A percentile compares a stretch with the other conserved stretches of the same genome.
Evolutionary conservation across 2,888 invertebrate genomes (phyloP).

Genomic region (Galeruca laticollis): DNA sequence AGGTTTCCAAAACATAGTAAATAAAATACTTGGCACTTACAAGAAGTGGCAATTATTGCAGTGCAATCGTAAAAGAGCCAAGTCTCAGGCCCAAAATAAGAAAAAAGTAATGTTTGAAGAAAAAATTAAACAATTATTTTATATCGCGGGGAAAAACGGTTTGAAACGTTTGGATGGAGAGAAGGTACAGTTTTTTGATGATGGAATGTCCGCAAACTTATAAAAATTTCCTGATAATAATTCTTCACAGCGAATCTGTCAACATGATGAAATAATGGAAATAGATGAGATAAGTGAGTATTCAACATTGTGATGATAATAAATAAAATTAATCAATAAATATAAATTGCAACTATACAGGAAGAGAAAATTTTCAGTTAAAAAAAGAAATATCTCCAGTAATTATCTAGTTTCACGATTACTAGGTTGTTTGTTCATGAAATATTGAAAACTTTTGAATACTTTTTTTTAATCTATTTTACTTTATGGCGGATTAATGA

Average conservation of each 20-base stretch:
- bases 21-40: conserved; percentile 13
- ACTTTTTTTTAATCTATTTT: too few species aligned
- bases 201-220: not conserved
- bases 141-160: conserved; percentile 9
- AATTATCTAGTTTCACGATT: too few species aligned
- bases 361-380: too few species aligned
- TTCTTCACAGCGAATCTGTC: not conserved
- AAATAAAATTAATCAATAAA: conserved; percentile 5
- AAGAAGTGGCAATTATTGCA: conserved; percentile 14
- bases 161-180: conserved; percentile 16
- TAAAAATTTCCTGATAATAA: conserved; percentile 16
- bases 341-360: not conserved
- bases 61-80: conserved; percentile 16
- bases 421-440: too few species aligned
- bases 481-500: too few species aligned
- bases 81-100: conserved; percentile 12
- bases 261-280: conserved; percentile 15
- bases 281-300: conserved; percentile 11
- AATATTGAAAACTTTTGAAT: too few species aligned
- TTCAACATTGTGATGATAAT: conserved; percentile 10
- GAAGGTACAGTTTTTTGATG: not conserved
- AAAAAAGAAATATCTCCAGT: too few species aligned
- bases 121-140: conserved; percentile 11
- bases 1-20: conserved; percentile 6
- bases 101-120: conserved; percentile 14